phyloP scores from a whole-genome alignment of 2,113 vertebrate species.

The Xenopus tropicalis region DNA sequence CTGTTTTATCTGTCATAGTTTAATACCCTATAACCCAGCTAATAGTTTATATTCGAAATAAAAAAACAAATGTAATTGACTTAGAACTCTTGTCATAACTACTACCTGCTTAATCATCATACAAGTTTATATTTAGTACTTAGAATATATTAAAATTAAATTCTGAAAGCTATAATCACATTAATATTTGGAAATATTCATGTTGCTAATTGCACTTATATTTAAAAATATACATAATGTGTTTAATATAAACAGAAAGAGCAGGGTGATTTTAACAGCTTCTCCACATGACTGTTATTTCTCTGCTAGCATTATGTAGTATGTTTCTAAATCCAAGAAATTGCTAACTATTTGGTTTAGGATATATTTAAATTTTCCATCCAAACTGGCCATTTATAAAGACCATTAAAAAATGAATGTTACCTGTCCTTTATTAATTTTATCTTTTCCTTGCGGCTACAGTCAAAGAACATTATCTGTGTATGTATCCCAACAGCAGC shows the following conservation, averaged over 20 bases:
- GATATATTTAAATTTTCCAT: no score
- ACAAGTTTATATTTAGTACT: not conserved
- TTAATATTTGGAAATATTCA: not conserved
- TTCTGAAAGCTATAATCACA: slow-evolving; percentile 8
- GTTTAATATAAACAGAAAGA: slow-evolving; percentile 1
- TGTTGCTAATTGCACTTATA: not conserved
- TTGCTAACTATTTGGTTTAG: no score
- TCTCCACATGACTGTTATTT: not conserved
- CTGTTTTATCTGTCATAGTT: no score
- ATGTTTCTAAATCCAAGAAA: no score
- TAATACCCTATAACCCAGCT: no score
- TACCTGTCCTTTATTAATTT: no score
- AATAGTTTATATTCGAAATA: no score
- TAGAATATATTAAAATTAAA: not conserved
- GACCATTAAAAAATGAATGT: no score
- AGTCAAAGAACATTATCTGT: no score
- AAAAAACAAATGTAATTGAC: not conserved
- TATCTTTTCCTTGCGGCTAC: no score
- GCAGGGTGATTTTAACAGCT: slow-evolving; percentile 12
- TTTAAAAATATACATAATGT: slow-evolving; percentile 7
- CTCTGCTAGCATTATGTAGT: not conserved
- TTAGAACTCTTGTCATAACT: not conserved
- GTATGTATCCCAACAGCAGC: no score
- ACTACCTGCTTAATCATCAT: not conserved
- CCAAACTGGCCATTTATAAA: no score